These are phyloP conservation scores for Dolichomitus sp. DNA, from an alignment of 2,888 invertebrate genomes.

Conservation along the genomic window DNA sequence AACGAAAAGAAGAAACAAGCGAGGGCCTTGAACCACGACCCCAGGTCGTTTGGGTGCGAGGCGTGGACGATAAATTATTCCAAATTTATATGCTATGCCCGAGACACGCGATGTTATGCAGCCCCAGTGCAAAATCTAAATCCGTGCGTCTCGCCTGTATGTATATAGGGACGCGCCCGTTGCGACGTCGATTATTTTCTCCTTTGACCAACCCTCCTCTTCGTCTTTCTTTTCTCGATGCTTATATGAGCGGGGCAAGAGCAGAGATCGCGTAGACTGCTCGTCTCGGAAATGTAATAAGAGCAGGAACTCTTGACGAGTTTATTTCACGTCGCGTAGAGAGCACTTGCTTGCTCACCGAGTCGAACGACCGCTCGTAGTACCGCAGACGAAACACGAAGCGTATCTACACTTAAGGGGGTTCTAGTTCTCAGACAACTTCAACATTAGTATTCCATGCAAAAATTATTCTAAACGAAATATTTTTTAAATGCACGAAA, in stretches of 20 bases:
- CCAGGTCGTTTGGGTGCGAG: background rate
- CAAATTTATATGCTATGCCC: constrained; percentile 50
- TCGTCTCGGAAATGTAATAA: constrained; percentile 47
- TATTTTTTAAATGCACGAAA: too few species aligned
- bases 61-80: constrained; percentile 45
- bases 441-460: background rate
- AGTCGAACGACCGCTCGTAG: constrained; percentile 15
- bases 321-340: constrained; percentile 49
- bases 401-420: background rate
- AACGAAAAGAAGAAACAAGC: background rate
- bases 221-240: background rate
- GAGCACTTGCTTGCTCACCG: constrained; percentile 14
- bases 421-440: background rate
- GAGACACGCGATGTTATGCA: constrained; percentile 17
- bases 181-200: constrained; percentile 38
- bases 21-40: constrained; percentile 58
- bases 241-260: background rate
- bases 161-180: constrained; percentile 18
- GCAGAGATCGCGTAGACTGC: constrained; percentile 16
- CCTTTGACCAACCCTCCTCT: background rate
- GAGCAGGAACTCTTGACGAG: constrained; percentile 32
- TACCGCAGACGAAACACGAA: constrained; percentile 8
- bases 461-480: too few species aligned
- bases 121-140: constrained; percentile 57
- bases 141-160: constrained; percentile 41